Base-by-base conservation (phyloP, 1,140 invertebrate species). In the Brevipalpus yothersi region DNA sequence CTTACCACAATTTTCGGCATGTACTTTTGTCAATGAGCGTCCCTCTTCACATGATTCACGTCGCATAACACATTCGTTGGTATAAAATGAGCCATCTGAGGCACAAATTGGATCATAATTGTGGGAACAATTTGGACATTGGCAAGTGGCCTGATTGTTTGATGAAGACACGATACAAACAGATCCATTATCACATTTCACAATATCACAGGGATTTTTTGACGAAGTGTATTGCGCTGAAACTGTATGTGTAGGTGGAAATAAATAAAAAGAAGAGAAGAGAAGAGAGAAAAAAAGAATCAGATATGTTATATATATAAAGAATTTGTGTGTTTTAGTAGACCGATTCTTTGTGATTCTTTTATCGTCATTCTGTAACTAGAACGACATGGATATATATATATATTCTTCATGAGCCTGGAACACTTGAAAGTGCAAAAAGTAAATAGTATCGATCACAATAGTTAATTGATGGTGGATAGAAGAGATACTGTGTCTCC, bases 111-210 rank as follows among this genome's bases (percentile, higher is more conserved):
- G 81, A 62, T 82, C 74, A 74, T 88, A 78, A 19, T 87, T 77
- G 0, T 79, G 79, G 12, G 86, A 82, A 70, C 87, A 91, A 19
- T 76, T 73, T 1, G 80, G 79, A 68, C 87, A 91, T 62, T 81
- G 78, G 69, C 86, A 90, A 60, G 78, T 77, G 0, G 86, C 84
- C n/a, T n/a, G 49, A 10, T n/a, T 19, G 10, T 51, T 19, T 19
- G 49, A 19, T 10, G 49, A 51, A 19, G 12, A 10, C 21, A 19
- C n/a, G n/a, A 51, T 17, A 17, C 49, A 51, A 17, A 51, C 21
- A 2, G 49, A 19, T n/a, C n/a, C 49, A 51, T 51, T 51, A 51
- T 51, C 49, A 51, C 49, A 51, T 17, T 51, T 51, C 9, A 51
- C 21, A n/a, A 17, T 19, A 2, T 17, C 49, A 19, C 49, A 51